Evolutionary conservation across 2,113 vertebrate genomes (phyloP).

Genomic region (Dunckerocampus dactyliophorus): DNA sequence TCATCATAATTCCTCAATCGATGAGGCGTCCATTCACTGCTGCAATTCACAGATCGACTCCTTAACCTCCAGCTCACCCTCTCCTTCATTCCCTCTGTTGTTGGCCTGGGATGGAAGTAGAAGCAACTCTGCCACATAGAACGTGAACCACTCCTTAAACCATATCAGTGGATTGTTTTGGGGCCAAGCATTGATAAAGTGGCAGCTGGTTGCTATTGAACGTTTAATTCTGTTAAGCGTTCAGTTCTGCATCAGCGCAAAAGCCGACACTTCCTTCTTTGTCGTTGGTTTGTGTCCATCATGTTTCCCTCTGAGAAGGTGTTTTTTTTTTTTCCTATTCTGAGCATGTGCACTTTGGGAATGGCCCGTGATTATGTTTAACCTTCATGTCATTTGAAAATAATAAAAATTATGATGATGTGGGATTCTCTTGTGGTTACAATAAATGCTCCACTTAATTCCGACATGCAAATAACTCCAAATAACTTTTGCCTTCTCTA

Average conservation of each 20-base stretch:
- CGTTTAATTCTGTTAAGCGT: constrained; percentile 39
- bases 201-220: constrained; percentile 22
- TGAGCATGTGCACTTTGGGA: constrained; percentile 29
- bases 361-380: constrained; percentile 15
- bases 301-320: constrained; percentile 13
- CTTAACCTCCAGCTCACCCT: constrained; percentile 10
- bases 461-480: no score
- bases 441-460: no score
- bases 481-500: no score
- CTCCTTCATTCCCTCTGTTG: constrained; percentile 2
- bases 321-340: constrained; percentile 39
- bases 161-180: constrained; percentile 21
- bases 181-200: constrained; percentile 34
- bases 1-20: constrained; percentile 51
- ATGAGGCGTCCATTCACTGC: constrained; percentile 43
- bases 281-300: constrained; percentile 15
- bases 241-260: constrained; percentile 16
- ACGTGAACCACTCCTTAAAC: constrained; percentile 31
- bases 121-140: constrained; percentile 14
- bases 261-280: constrained; percentile 26
- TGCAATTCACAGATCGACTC: constrained; percentile 43
- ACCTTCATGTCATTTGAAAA: no score
- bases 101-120: constrained; percentile 28
- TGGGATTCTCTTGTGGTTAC: no score
- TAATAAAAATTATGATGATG: no score